Base-by-base conservation (phyloP, 2,888 invertebrate species). In the Thereva unica region DNA sequence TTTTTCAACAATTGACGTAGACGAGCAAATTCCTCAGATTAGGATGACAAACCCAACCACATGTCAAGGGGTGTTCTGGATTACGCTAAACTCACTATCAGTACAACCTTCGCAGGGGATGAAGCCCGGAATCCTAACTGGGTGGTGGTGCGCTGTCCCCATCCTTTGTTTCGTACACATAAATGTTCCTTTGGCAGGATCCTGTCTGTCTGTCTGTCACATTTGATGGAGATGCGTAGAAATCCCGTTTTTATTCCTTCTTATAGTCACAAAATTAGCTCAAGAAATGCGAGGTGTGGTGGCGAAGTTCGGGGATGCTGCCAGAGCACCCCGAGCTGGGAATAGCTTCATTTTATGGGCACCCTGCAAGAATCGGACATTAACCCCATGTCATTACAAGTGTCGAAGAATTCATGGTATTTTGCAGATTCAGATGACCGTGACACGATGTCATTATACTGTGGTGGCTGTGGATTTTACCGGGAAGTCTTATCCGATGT, bases 21-120 rank as follows among this genome's bases (percentile, higher is more conserved):
- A 42, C 42, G 34, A 50, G 23, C 50, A 50, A 50, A 50, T 50
- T 50, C 50, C 50, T 23, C 9, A 50, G 50, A 50, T 50, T 50
- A 50, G 35, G 50, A 50, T 34, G 50, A 50, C 50, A 50, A 23
- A 10, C 23, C 50, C 42, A 42, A 42, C 42, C 8, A 35, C 34
- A 50, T 50, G 50, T 50, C 50, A 50, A 50, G 50, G 35, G 34
- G 8, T 50, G 50, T 34, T 8, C 23, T 7, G 50, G 10, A 7
- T 42, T 7, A 9, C 42, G n/a, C 42, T 42, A 42, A 9, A 42
- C n/a, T 42, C 42, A 42, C 42, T 42, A n/a, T 42, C 42, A 42
- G 42, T 23, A 23, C 23, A 23, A 23, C 23, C 23, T 23, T 23
- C 23, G 23, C 23, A 23, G 23, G 23, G 23, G 23, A 23, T 23